phyloP scores from a whole-genome alignment of 2,888 invertebrate species.

The Meliscaeva auricollis region DNA sequence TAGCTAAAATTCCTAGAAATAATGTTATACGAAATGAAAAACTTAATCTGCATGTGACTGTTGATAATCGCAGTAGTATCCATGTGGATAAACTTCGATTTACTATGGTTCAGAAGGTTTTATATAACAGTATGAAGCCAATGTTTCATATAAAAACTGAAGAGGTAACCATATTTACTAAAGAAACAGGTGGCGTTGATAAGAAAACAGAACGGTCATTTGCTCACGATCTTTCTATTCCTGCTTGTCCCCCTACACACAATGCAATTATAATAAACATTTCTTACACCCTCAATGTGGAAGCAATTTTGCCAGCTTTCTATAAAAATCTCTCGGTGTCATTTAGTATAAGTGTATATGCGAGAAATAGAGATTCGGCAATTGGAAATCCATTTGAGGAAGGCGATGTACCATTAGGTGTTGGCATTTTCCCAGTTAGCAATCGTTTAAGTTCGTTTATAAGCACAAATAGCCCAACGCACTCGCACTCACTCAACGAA shows the following conservation, averaged over 20 bases:
- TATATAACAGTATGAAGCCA: constrained; percentile 82
- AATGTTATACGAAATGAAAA: constrained; percentile 82
- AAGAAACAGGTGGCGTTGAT: constrained; percentile 83
- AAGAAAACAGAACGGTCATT: constrained; percentile 83
- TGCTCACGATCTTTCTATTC: constrained; percentile 83
- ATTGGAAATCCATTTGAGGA: constrained; percentile 81
- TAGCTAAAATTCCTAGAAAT: constrained; percentile 81
- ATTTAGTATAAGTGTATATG: constrained; percentile 81
- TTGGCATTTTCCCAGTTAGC: constrained; percentile 50
- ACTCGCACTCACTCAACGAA: constrained; percentile 81
- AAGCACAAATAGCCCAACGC: constrained; percentile 79
- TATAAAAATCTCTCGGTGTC: constrained; percentile 82
- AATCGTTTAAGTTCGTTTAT: constrained; percentile 57
- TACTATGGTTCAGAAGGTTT: constrained; percentile 80
- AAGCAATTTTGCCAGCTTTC: constrained; percentile 82
- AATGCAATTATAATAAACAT: constrained; percentile 81
- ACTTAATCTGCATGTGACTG: constrained; percentile 81
- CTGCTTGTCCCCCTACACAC: constrained; percentile 81
- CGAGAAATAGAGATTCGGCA: constrained; percentile 77
- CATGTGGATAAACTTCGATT: constrained; percentile 83
- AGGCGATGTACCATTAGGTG: constrained; percentile 26
- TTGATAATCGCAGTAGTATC: constrained; percentile 82
- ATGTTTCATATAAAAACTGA: constrained; percentile 81
- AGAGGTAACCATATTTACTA: constrained; percentile 81
- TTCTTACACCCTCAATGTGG: constrained; percentile 82